phyloP scores from a whole-genome alignment of 2,797 vertebrate species.

The Coregonus suidteri region DNA sequence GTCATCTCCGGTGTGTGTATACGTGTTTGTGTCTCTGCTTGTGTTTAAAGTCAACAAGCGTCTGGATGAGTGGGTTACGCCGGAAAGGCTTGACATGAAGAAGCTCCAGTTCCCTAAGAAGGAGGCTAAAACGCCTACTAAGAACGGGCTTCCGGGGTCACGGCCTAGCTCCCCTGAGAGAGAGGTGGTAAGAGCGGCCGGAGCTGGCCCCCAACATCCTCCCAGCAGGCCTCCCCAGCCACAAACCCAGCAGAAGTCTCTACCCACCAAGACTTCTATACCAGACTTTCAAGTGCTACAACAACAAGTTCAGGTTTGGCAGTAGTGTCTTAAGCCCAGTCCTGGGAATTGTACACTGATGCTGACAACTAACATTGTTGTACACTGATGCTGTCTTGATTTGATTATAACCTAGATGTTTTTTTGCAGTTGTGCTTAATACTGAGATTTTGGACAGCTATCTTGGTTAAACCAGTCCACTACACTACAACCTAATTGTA shows the following conservation, averaged over 20 bases:
- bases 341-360: not conserved
- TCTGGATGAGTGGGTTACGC: conserved; percentile 96
- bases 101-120: conserved; percentile 95
- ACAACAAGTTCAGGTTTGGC: conserved; percentile 11
- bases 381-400: too few relatives aligned
- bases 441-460: not conserved
- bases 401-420: not conserved
- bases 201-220: not conserved
- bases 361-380: too few relatives aligned
- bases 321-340: not conserved
- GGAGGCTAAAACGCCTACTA: conserved; percentile 94
- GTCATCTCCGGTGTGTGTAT: not conserved
- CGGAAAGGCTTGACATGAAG: conserved; percentile 90
- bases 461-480: not conserved
- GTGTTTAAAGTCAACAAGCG: conserved; percentile 89
- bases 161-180: conserved; percentile 90
- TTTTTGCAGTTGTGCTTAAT: not conserved
- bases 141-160: conserved; percentile 91
- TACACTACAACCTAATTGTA: not conserved
- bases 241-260: conserved; percentile 1
- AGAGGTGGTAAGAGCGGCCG: conserved; percentile 82
- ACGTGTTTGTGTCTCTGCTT: conserved; percentile 10
- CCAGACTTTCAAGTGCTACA: conserved; percentile 4
- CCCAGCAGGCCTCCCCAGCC: conserved; percentile 10
- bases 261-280: conserved; percentile 18